Percentiles rank a stretch among this genome's conserved stretches.
Evolutionary conservation across 1,140 invertebrate genomes (phyloP).

Genomic region (Zaprionus capensis): DNA sequence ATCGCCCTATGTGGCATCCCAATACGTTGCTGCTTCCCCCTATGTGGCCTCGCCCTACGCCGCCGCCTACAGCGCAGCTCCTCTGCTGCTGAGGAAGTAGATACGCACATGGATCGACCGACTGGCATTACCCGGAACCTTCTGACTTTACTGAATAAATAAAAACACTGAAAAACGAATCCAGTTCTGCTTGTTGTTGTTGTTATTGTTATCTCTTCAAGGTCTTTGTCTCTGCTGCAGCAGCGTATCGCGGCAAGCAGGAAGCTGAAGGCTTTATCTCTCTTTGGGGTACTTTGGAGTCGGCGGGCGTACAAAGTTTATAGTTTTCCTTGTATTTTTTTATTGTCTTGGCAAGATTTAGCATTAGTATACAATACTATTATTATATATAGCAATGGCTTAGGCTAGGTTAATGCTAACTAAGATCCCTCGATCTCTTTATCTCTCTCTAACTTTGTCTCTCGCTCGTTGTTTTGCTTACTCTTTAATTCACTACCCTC

Average conservation of each 20-base stretch:
- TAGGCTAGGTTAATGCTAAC: conserved; percentile 3
- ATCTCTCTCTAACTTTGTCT: not conserved
- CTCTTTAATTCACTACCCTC: not conserved
- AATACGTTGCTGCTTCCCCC: conserved; percentile 57
- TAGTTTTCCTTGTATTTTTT: conserved; percentile 25
- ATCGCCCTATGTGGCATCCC: conserved; percentile 57
- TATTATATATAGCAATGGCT: not conserved
- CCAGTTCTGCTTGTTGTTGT: conserved; percentile 6
- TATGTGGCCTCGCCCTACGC: conserved; percentile 72
- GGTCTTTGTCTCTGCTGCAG: not conserved
- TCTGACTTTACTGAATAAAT: conserved; percentile 8
- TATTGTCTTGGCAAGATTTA: conserved; percentile 1
- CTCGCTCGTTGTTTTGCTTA: not conserved
- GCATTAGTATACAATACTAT: not conserved
- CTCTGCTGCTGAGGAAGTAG: conserved; percentile 72
- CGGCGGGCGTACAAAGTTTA: conserved; percentile 17
- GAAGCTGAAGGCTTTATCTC: conserved; percentile 33
- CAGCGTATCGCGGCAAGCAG: conserved; percentile 20
- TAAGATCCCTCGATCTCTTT: not conserved
- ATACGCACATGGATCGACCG: conserved; percentile 9
- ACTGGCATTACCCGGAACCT: conserved; percentile 10
- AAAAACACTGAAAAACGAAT: conserved; percentile 40
- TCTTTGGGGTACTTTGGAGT: not conserved
- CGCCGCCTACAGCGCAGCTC: conserved; percentile 50
- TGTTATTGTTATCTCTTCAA: conserved; percentile 13